phyloP scores from a whole-genome alignment of 2,797 vertebrate species.

The Aeoliscus strigatus region DNA sequence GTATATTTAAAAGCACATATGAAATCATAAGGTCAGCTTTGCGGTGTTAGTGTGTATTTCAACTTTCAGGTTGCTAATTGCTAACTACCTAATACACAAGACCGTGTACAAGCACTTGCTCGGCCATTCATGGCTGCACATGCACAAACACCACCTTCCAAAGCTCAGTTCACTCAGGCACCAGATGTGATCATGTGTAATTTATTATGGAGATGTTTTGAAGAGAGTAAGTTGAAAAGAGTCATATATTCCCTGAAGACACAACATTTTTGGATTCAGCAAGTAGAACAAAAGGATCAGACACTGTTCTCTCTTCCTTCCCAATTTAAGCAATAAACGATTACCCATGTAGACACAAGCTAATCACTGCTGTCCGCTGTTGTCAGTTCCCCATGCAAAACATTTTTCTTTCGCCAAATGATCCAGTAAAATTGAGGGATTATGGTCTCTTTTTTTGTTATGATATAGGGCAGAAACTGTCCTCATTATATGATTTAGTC shows the following conservation, averaged over 20 bases:
- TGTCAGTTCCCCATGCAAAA: conserved; percentile 61
- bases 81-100: too few relatives aligned
- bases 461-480: conserved; percentile 71
- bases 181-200: conserved; percentile 52
- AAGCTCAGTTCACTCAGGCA: conserved; percentile 6
- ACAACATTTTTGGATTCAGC: conserved; percentile 35
- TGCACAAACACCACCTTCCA: conserved; percentile 12
- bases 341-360: conserved; percentile 55
- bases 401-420: conserved; percentile 65
- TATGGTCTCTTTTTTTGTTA: conserved; percentile 65
- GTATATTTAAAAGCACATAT: too few relatives aligned
- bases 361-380: conserved; percentile 62
- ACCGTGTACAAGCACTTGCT: too few relatives aligned
- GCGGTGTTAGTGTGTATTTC: too few relatives aligned
- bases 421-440: conserved; percentile 70
- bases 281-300: conserved; percentile 49
- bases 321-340: conserved; percentile 50
- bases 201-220: conserved; percentile 56
- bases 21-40: too few relatives aligned
- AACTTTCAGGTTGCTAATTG: too few relatives aligned
- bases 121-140: too few relatives aligned
- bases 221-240: conserved; percentile 57
- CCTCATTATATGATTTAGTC: conserved; percentile 80
- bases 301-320: conserved; percentile 21
- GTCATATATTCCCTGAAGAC: conserved; percentile 48